These are phyloP conservation scores for Falco biarmicus DNA, from an alignment of 2,797 vertebrate species.

Conservation along the genomic window DNA sequence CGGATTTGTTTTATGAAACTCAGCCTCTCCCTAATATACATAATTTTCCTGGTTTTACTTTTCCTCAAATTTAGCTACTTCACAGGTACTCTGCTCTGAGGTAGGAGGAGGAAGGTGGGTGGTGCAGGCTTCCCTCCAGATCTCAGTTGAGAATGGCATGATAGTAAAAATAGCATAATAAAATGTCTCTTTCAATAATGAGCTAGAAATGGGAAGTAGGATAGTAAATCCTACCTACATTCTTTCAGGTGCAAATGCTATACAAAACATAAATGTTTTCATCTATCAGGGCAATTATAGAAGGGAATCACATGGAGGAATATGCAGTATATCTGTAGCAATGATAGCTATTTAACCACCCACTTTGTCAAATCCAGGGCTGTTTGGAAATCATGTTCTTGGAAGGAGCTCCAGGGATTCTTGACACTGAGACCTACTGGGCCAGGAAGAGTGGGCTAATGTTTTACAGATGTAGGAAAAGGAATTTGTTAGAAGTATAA, in stretches of 20 bases:
- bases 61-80: background rate
- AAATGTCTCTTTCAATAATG: background rate
- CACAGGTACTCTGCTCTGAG: background rate
- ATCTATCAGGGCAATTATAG: background rate
- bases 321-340: background rate
- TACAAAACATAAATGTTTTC: background rate
- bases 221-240: background rate
- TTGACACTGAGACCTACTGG: background rate
- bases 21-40: background rate
- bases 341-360: background rate
- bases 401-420: background rate
- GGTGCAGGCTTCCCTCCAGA: background rate
- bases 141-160: background rate
- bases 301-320: background rate
- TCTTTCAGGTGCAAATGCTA: background rate
- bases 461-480: background rate
- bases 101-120: background rate
- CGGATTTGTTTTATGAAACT: background rate
- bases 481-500: background rate
- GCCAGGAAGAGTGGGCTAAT: background rate
- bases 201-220: background rate
- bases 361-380: background rate
- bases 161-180: background rate
- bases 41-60: background rate
- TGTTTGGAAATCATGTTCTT: background rate